Base-by-base conservation (phyloP, 2,113 vertebrate species). In the Nanger granti region DNA sequence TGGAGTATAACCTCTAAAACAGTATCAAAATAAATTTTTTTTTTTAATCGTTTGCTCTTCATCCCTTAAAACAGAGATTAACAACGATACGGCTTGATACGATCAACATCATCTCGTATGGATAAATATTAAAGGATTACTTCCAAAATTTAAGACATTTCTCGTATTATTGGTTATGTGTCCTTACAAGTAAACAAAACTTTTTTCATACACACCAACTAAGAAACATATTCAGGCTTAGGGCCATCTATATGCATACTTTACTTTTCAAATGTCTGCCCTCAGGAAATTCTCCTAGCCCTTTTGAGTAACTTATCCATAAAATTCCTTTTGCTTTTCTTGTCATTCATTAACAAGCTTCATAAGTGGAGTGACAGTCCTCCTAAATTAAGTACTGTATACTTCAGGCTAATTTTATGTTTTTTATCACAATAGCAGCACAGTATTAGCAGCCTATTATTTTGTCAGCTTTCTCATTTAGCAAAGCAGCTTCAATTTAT, bases 401-500 rank as follows among this genome's bases (percentile, higher is more conserved):
- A 99, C 97, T 99, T 98, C 97, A 96, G 97, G 95, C 98, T 98
- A 99, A 99, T 99, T 99, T 99, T 98, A 97, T 98, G 88, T 98
- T 99, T 99, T 97, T 99, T 98, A 98, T 99, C 98, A 98, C 98
- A 98, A 98, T 98, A 98, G 98, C 96, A 90, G 95, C 52, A 97
- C 98, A 98, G 98, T 99, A 98, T 98, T 98, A 98, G 98, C 98
- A 98, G 98, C 98, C 98, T 98, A 98, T 99, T 98, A 99, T 98
- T 99, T 99, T 99, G 99, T 99, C 99, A 99, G 99, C 98, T 99
- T 99, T 99, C 98, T 99, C 98, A 99, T 98, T 99, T 99, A 99
- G 99, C 99, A 99, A 99, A 99, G 99, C 99, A 99, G 99, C 99
- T 99, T 99, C 99, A 99, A 99, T 99, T 99, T 99, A 99, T 99